Evolutionary conservation across 2,797 vertebrate genomes (phyloP), one percentile per base, ranked within the genome.

Genomic region (Argya squamiceps): DNA sequence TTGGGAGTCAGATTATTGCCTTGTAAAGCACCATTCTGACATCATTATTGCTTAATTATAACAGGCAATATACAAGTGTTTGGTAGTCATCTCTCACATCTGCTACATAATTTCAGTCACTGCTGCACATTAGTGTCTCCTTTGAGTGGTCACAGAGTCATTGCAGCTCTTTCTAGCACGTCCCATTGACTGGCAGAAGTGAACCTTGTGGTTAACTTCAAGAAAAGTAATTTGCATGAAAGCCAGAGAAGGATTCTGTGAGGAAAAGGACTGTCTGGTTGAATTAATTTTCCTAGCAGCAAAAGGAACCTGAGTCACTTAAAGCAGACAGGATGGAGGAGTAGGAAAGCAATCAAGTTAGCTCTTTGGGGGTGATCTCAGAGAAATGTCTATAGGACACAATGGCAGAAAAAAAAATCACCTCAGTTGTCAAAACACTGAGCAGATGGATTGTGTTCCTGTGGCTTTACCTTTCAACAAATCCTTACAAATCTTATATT

Each of bases 11-110:
- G 63, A 93, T 96, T 88, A 96, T 93, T 95, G 92, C 88, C 88
- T 94, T 89, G 89, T 94, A 95, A 96, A 95, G 93, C 88, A 92
- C 68, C 52, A 84, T 68, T 95, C 82, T 84, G 85, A 94, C 85
- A 95, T 77, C 73, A 70, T 92, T 95, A 96, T 74, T 62, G 67
- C 92, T 95, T 95, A 92, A 94, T 97, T 97, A 84, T 70, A 87
- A 41, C 46, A 64, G 7, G 15, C 69, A n/a, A 56, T 83, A 79
- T 30, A 85, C 85, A 93, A 93, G 78, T 94, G 53, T 96, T 92
- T 67, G 65, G 84, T 95, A 82, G 94, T 74, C 55, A 1, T 90
- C 67, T 91, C 87, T 74, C 89, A 71, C 86, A 96, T 93, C 91
- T 95, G 94, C 91, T 88, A 27, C 67, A n/a, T 86, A 30, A 88